Evolutionary conservation across 2,888 invertebrate genomes (phyloP), one percentile per base, ranked within the genome.

Genomic region (Danaus chrysippus): DNA sequence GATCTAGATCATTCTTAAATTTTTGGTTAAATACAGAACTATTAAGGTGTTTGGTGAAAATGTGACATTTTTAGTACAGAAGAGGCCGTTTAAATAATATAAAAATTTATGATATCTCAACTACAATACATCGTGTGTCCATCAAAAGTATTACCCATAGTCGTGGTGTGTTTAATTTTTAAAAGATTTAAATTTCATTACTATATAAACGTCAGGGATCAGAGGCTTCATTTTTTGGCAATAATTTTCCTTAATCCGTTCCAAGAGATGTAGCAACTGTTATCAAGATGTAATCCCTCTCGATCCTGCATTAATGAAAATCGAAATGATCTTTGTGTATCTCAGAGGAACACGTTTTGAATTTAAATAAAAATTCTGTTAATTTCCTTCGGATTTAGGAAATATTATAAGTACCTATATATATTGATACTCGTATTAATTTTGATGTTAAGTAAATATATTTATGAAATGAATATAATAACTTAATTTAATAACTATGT

Each of bases 301-400:
- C 49, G 49, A 49, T 49, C 49, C 49, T 10, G 17, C 9, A 49
- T 49, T 49, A 49, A 49, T 49, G 49, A 49, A 49, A 49, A 49
- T 49, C 49, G 49, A 49, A 49, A 49, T 49, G 49, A 49, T 49
- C 49, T 49, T 49, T 49, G 49, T 49, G 17, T 17, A 49, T 49
- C 49, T 49, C 10, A 49, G 49, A 49, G 3, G 49, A 49, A 49
- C 17, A 49, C 49, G n/a, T 49, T 49, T 49, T 49, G 49, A 49
- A 10, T 49, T 17, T 10, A 17, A 17, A 17, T n/a, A 34, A 5
- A 34, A 34, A 17, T 17, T 10, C 15, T 17, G 10, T 17, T 49
- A 49, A 49, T 49, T 49, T 49, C 23, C 17, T 49, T 49, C 17
- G 49, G 49, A 49, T 49, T 49, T 17, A 17, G 49, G 8, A 10